Base-by-base conservation (phyloP, 2,888 invertebrate genomes). In the Lasioglossum malachurum region DNA sequence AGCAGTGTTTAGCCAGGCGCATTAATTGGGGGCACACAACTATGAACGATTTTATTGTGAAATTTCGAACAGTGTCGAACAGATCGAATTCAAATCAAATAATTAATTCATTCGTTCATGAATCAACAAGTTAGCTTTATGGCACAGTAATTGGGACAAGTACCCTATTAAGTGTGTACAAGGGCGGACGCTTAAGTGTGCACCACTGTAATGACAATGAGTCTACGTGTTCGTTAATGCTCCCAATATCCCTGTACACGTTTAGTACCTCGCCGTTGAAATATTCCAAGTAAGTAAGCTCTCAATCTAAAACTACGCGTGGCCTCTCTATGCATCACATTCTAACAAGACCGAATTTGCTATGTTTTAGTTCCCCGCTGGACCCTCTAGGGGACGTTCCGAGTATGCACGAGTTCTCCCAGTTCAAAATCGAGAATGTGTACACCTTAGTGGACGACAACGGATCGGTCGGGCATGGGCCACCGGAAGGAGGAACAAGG, bases 381-480 rank as follows among this genome's bases (percentile, higher is more conserved):
- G 89, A 89, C 27, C 88, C 90, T 0, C 49, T 89, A n/a, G 82
- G 75, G 12, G 72, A 72, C 60, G 12, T 35, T 35, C 75, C 60
- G 31, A 38, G 46, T 31, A 10, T 38, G 74, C 19, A 94, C 77
- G 89, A 91, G 1, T 84, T 91, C n/a, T 80, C 86, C 23, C 89
- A 91, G 31, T 64, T 81, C 12, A 74, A 71, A 16, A 78, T 60
- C 41, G 87, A 89, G 46, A 92, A 92, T 46, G 69, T 94, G 5
- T 95, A 94, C 87, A 94, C 53, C 78, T 92, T 1, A 94, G 94
- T 64, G 94, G 94, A 44, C 27, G 2, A 5, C 19, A n/a, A 4
- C 12, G n/a, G 12, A 46, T 4, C 2, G 16, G 10, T n/a, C 0
- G 74, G 79, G 0, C 87, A 88, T 46, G 38, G 93, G 2, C 92